A percentile compares a stretch with the other conserved stretches of the same genome.
Evolutionary conservation across 2,888 invertebrate species (phyloP).

Genomic region (Torymus aiolomorphi): DNA sequence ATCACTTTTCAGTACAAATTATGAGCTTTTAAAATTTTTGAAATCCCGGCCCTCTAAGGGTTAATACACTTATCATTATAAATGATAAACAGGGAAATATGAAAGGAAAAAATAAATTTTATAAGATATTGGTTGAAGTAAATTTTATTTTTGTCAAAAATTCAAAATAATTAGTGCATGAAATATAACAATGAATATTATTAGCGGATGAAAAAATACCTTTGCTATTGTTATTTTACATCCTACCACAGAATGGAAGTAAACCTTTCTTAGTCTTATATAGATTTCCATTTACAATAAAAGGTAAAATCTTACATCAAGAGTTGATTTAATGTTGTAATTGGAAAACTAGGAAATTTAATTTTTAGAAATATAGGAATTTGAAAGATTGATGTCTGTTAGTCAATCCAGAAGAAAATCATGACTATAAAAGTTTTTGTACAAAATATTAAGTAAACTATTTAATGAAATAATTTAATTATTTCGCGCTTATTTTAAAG

Average conservation of each 20-base stretch:
- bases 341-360: constrained; percentile 25
- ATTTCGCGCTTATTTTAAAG: constrained; percentile 37
- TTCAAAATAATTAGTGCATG: constrained; percentile 24
- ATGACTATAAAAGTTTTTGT: constrained; percentile 38
- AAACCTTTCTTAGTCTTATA: constrained; percentile 35
- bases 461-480: no score
- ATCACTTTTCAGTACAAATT: no score
- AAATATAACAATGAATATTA: constrained; percentile 48
- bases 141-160: constrained; percentile 49
- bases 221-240: constrained; percentile 37
- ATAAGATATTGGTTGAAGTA: constrained; percentile 12
- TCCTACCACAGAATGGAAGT: constrained; percentile 49
- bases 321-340: constrained; percentile 9
- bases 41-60: no score
- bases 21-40: no score
- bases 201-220: constrained; percentile 33
- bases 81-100: background rate
- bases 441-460: constrained; percentile 46
- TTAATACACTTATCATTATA: background rate
- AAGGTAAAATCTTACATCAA: constrained; percentile 9
- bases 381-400: constrained; percentile 18
- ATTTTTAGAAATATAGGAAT: constrained; percentile 31
- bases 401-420: constrained; percentile 13
- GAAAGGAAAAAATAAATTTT: background rate
- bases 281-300: constrained; percentile 10